Conservation (phyloP, 2,888 invertebrate species). For the Carcina quercana region DNA sequence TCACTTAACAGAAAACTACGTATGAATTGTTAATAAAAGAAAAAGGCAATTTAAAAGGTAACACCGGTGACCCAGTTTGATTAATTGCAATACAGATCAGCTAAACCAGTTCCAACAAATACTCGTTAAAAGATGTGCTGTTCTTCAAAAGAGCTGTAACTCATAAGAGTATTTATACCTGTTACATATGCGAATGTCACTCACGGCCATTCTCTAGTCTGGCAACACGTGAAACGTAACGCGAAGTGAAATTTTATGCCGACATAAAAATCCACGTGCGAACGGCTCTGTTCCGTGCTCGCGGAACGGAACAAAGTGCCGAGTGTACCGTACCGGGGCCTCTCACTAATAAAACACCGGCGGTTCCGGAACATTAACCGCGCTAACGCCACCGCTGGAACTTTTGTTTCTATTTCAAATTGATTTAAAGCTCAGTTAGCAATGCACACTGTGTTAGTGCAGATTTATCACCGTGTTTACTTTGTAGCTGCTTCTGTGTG, state of each 20-base stretch:
- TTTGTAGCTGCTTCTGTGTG: no score
- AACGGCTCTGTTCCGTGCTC: constrained; percentile 14
- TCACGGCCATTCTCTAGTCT: neutral
- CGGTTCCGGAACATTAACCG: constrained; percentile 40
- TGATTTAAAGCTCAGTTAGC: constrained; percentile 7
- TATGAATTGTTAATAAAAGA: no score
- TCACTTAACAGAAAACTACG: no score
- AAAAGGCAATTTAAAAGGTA: no score
- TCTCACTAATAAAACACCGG: constrained; percentile 32
- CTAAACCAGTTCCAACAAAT: no score
- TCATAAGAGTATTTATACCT: no score
- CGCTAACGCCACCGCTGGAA: constrained; percentile 20
- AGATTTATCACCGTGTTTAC: neutral
- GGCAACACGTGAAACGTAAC: constrained; percentile 17
- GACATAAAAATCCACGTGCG: constrained; percentile 48
- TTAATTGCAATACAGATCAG: no score
- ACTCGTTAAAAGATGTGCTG: no score
- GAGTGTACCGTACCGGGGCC: constrained; percentile 7
- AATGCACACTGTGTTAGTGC: neutral
- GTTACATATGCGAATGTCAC: constrained; percentile 1
- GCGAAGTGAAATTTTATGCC: constrained; percentile 59
- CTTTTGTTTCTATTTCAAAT: constrained; percentile 19
- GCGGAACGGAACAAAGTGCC: no score
- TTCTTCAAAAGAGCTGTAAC: no score
- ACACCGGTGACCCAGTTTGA: no score